Base-by-base conservation (phyloP, 2,888 invertebrate genomes). In the Mesorhabditis sp. region DNA sequence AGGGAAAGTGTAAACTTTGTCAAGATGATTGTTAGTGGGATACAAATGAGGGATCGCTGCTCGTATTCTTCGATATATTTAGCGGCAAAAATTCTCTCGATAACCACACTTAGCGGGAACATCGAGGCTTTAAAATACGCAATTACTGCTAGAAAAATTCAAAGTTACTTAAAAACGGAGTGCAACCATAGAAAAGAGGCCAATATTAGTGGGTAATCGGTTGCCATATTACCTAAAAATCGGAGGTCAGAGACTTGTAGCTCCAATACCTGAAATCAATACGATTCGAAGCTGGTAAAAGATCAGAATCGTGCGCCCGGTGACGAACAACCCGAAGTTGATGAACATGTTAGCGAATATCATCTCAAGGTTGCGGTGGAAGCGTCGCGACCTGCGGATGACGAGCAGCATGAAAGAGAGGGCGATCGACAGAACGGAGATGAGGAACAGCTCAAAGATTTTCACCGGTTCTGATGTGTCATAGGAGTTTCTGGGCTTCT, bases 61-160 rank as follows among this genome's bases (percentile, higher is more conserved):
- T 50, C 58, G n/a, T 50, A 50, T n/a, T n/a, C 58, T 50, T 50
- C 58, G n/a, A 50, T 50, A n/a, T 50, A 50, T 50, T 50, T 50
- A n/a, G n/a, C 58, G 2, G 58, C 58, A 50, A 50, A 50, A n/a
- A 50, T 10, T 13, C 58, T 10, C 58, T 50, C 58, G 58, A 50
- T 50, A n/a, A 50, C n/a, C 58, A 50, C 58, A 50, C 10, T n/a
- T 50, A 50, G 10, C 7, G 58, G 58, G 58, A 50, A 50, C 58
- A 50, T 50, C n/a, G 58, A 50, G 58, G n/a, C 58, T 50, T 10
- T 10, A 50, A 50, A 50, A 50, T 13, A n/a, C 58, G 7, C 58
- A 50, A n/a, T 50, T n/a, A n/a, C 7, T 50, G 58, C 7, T 50
- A 50, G 58, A 50, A 50, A 50, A 50, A 28, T 28, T 28, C 28